Base-by-base conservation (phyloP, 2,888 invertebrate species). In the Caenorhabditis sp. region DNA sequence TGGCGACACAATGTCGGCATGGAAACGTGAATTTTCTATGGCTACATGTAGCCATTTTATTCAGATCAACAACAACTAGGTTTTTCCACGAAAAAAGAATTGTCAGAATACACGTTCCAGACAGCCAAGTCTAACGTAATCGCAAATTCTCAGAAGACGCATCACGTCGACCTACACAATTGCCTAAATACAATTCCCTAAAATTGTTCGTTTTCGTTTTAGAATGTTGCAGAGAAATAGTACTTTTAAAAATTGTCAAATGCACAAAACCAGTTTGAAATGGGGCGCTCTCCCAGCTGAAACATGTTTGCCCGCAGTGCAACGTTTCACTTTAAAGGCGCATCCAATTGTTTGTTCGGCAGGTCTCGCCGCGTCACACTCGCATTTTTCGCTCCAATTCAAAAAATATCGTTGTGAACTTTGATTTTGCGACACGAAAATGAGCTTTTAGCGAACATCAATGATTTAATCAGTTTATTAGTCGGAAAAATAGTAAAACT, bases 311-410 rank as follows among this genome's bases (percentile, higher is more conserved):
- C 17, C 30, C 26, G 22, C 35, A 53, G 63, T 73, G 73, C 73
- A 73, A 73, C 73, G 73, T 73, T 65, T 73, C 63, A 63, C 32
- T 53, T 56, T 59, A 59, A 73, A 65, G 73, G 73, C 65, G 63
- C 73, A 65, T 26, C 20, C 22, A 9, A 35, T 50, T 68, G 17
- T 59, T 73, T 52, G 63, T 26, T 9, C 8, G n/a, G 30, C 24
- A 13, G 73, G 73, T 73, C 73, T 73, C 65, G 73, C 37, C 32
- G 53, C 73, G 73, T n/a, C n/a, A 20, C 32, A 9, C n/a, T 7
- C 1, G 15, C 15, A 11, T 53, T 55, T 32, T 24, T 26, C 53
- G 55, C 55, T 37, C 46, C 32, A 37, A 52, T 65, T 65, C 24
- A 7, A 32, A 62, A 30, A n/a, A n/a, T n/a, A n/a, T n/a, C n/a